Percentiles rank a stretch among this genome's conserved stretches.
These are phyloP conservation scores for Hipparchia semele DNA, from an alignment of 2,888 invertebrate species.

Conservation along the genomic window DNA sequence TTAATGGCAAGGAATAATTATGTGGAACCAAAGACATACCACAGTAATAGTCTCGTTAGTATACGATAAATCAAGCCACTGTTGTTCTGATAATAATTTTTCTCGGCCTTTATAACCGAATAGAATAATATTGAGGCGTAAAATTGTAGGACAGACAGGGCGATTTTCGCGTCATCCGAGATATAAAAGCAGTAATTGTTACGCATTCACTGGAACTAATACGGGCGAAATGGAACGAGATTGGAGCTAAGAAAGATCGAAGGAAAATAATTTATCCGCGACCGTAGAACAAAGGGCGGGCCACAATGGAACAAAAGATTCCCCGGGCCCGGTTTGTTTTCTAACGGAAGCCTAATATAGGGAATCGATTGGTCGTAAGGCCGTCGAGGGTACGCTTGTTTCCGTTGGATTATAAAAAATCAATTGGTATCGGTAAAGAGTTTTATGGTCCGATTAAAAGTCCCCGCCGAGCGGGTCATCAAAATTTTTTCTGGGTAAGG, in stretches of 20 bases:
- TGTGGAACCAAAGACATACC: not conserved
- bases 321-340: slow-evolving; percentile 71
- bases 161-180: slow-evolving; percentile 80
- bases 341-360: slow-evolving; percentile 76
- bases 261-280: slow-evolving; percentile 81
- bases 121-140: slow-evolving; percentile 71
- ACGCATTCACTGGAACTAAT: slow-evolving; percentile 82
- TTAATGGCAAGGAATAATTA: not conserved
- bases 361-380: slow-evolving; percentile 75
- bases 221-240: slow-evolving; percentile 80
- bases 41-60: slow-evolving; percentile 1
- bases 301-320: slow-evolving; percentile 78
- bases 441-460: slow-evolving; percentile 39
- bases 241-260: slow-evolving; percentile 75
- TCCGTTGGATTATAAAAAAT: slow-evolving; percentile 59
- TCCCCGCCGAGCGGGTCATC: slow-evolving; percentile 27
- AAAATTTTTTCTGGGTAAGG: slow-evolving; percentile 20
- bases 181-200: slow-evolving; percentile 81
- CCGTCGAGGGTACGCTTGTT: slow-evolving; percentile 61
- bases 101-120: slow-evolving; percentile 56
- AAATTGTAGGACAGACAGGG: slow-evolving; percentile 75
- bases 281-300: slow-evolving; percentile 75
- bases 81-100: slow-evolving; percentile 25
- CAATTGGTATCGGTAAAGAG: slow-evolving; percentile 35
- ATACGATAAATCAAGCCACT: slow-evolving; percentile 2